These are phyloP conservation scores for Sardina pilchardus DNA, from an alignment of 2,113 vertebrate genomes.

Conservation along the genomic window DNA sequence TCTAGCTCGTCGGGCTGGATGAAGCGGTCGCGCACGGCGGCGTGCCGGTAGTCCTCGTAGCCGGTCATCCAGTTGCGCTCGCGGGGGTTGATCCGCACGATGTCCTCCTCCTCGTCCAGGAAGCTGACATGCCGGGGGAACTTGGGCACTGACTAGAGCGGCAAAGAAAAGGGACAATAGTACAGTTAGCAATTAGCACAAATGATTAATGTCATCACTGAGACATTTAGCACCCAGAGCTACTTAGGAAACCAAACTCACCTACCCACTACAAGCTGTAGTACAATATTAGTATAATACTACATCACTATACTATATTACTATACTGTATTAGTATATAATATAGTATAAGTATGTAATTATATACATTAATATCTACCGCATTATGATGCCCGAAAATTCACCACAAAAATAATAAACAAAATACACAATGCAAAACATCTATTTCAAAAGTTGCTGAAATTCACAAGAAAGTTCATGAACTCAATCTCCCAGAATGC, in stretches of 20 bases:
- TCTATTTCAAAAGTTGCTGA: background rate
- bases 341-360: background rate
- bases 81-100: conserved; percentile 95
- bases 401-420: background rate
- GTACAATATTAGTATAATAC: no score
- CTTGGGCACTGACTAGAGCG: conserved; percentile 66
- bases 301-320: no score
- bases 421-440: background rate
- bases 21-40: conserved; percentile 83
- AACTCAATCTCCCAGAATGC: background rate
- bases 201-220: background rate
- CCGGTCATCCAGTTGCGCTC: conserved; percentile 92
- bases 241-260: background rate
- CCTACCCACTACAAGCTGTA: background rate
- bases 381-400: background rate
- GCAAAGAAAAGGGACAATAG: background rate
- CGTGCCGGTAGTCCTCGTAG: conserved; percentile 96
- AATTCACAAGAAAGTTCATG: background rate
- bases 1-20: conserved; percentile 81
- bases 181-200: background rate
- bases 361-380: no score
- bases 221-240: background rate
- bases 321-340: background rate
- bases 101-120: conserved; percentile 90
- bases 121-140: conserved; percentile 87